A percentile compares a stretch with the other conserved stretches of the same genome.
Evolutionary conservation across 2,797 vertebrate genomes (phyloP).

Genomic region (Coregonus suidteri): DNA sequence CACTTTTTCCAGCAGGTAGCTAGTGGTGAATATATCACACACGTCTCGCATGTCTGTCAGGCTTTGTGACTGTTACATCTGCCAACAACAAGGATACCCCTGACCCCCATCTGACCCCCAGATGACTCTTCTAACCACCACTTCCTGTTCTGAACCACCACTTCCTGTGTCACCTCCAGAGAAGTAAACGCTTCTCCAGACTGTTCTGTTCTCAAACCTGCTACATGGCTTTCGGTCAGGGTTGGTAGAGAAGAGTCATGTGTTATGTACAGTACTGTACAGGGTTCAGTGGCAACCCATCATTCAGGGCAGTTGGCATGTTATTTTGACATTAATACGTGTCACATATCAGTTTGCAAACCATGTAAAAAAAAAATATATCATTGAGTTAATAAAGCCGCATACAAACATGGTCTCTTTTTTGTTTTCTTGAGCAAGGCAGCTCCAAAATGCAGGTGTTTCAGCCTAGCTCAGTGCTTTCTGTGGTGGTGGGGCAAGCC

Average conservation of each 20-base stretch:
- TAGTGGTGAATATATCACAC: neutral
- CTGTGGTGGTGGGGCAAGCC: too few species aligned
- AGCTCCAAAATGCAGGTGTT: too few species aligned
- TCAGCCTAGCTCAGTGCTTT: too few species aligned
- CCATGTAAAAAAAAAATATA: too few species aligned
- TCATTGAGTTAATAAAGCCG: too few species aligned
- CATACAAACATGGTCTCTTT: too few species aligned
- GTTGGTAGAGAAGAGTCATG: slow-evolving; percentile 12
- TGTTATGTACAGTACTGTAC: slow-evolving; percentile 49
- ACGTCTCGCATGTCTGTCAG: neutral
- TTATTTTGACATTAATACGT: too few species aligned
- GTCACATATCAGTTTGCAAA: too few species aligned
- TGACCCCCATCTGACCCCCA: slow-evolving; percentile 24
- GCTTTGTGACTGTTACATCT: slow-evolving; percentile 10
- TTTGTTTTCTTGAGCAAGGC: too few species aligned
- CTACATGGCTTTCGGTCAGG: neutral
- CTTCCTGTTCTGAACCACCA: slow-evolving; percentile 5
- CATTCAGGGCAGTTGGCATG: too few species aligned
- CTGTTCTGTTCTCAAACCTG: slow-evolving; percentile 31
- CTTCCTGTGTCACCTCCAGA: slow-evolving; percentile 38
- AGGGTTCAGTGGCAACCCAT: neutral
- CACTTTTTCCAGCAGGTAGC: neutral
- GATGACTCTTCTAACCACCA: slow-evolving; percentile 19
- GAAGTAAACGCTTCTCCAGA: slow-evolving; percentile 48
- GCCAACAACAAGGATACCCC: neutral